These are phyloP conservation scores for Aeoliscus strigatus DNA, from an alignment of 2,797 vertebrate species.

Conservation along the genomic window DNA sequence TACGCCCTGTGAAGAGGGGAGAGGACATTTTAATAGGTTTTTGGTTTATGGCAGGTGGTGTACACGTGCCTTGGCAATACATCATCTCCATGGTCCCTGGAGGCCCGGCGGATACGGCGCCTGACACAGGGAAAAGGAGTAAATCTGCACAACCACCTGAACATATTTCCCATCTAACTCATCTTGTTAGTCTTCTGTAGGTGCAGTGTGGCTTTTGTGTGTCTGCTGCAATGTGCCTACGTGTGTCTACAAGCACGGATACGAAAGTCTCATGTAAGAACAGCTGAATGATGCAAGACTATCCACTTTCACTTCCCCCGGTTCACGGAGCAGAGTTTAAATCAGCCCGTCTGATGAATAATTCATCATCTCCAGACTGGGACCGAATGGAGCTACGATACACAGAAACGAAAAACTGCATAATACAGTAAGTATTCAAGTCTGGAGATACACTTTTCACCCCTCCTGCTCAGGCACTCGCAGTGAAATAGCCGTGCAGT, in stretches of 20 bases:
- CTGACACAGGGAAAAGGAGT: constrained; percentile 20
- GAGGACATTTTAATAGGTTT: constrained; percentile 49
- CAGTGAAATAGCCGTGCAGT: constrained; percentile 1
- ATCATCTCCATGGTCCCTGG: constrained; percentile 4
- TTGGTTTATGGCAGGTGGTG: constrained; percentile 37
- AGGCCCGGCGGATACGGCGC: constrained; percentile 22
- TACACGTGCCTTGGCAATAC: constrained; percentile 28
- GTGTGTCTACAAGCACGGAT: constrained; percentile 3
- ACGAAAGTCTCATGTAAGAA: constrained; percentile 30
- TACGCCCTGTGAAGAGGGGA: constrained; percentile 84
- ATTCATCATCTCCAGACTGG: constrained; percentile 46
- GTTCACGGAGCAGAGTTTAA: constrained; percentile 48
- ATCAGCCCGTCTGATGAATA: constrained; percentile 53
- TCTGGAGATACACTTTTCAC: constrained; percentile 24
- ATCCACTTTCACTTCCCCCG: constrained; percentile 41
- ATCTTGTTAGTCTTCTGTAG: constrained; percentile 24
- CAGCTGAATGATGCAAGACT: constrained; percentile 48
- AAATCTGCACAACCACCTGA: no score
- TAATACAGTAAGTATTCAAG: constrained; percentile 7
- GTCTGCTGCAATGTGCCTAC: constrained; percentile 7
- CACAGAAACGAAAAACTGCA: constrained; percentile 3
- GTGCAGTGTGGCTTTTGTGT: constrained; percentile 14
- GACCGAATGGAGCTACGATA: constrained; percentile 37
- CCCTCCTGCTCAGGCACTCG: constrained; percentile 14
- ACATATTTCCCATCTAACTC: constrained; percentile 8